Evolutionary conservation across 2,888 invertebrate genomes (phyloP), one percentile per base, ranked within the genome.

Genomic region (Lasius platythorax): DNA sequence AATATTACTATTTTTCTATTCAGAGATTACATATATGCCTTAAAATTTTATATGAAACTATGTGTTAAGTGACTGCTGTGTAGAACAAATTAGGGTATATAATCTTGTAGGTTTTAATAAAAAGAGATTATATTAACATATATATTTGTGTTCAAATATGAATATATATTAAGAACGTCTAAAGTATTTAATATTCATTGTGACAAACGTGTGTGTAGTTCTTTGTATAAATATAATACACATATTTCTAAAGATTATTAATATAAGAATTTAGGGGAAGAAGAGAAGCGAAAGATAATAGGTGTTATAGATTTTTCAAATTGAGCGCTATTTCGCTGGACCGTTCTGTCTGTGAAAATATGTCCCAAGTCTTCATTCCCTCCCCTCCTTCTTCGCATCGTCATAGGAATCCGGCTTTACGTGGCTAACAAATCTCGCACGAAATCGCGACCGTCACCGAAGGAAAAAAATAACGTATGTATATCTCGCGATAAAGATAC

Each of bases 1-100:
- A 40, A n/a, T 61, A 28, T 28, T 83, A 76, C 67, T 90, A 91
- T 91, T 92, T 92, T 91, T 91, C 70, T 90, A 90, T 82, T 76
- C 67, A 73, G 58, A 87, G 61, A 85, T 40, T 72, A 72, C 50
- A 64, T 56, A 82, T 33, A 61, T 75, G 75, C 66, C 53, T 73
- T 68, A 64, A 64, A 50, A 66, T 85, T 82, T 84, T 73, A 79
- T 75, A 56, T 50, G 37, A 23, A 28, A 58, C 9, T 50, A 40
- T 61, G 15, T 53, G 50, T 70, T 78, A 67, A 67, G 28, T 56
- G 83, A 56, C 12, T 63, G 61, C 15, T 63, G 66, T 33, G 6
- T 82, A 84, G 64, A 79, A 84, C 40, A 70, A 76, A 64, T 73
- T 85, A 70, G 61, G 74, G 70, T 56, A 61, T 64, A 53, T 58